phyloP scores from a whole-genome alignment of 2,797 vertebrate species.

The Characodon lateralis region DNA sequence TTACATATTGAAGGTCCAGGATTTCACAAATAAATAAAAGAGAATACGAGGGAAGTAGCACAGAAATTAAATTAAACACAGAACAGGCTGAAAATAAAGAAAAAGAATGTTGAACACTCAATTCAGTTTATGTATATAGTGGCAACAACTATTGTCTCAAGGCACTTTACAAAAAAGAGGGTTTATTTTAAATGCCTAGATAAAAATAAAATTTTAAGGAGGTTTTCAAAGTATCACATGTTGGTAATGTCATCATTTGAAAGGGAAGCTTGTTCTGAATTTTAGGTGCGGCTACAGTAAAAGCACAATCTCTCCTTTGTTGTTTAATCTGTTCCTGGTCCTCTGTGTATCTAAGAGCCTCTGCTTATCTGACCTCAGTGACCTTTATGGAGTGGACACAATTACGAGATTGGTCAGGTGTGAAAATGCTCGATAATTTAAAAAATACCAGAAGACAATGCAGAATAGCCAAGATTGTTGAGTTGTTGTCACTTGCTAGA shows the following conservation, averaged over 20 bases:
- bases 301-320: background rate
- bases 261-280: no score
- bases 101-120: background rate
- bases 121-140: background rate
- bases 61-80: no score
- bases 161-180: background rate
- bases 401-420: background rate
- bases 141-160: background rate
- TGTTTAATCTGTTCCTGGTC: background rate
- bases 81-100: background rate
- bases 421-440: background rate
- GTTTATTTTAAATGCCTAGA: background rate
- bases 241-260: background rate
- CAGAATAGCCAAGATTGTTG: background rate
- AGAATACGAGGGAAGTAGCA: no score
- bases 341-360: background rate
- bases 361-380: background rate
- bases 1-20: no score
- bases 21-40: no score
- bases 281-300: background rate
- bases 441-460: background rate
- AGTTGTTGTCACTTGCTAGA: background rate
- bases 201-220: background rate
- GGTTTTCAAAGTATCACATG: background rate
- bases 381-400: background rate